Evolutionary conservation across 2,113 vertebrate species (phyloP), one percentile per base, ranked within the genome.

Genomic region (Ibidorhyncha struthersii): DNA sequence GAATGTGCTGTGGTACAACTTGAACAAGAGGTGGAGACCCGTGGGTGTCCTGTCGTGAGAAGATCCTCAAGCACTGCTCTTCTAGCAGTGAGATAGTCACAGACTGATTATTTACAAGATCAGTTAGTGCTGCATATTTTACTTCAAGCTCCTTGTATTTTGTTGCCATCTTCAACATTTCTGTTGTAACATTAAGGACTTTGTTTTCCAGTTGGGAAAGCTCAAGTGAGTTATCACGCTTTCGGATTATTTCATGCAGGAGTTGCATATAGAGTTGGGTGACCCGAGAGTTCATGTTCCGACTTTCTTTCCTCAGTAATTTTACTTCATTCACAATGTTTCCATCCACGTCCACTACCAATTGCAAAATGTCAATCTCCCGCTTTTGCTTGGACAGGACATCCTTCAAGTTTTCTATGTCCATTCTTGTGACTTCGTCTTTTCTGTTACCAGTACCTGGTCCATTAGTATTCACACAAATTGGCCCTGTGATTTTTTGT

Each of bases 231-330:
- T 99, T 99, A 96, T 99, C 99, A 23, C 99, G 98, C 88, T 99
- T 99, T 29, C 99, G 99, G 80, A 99, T 99, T 53, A 99, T 99
- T 98, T 99, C 99, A 19, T 99, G 99, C 90, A 99, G 83, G 86
- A 99, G 99, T 72, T 99, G 99, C 99, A 99, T 99, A 27, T 99
- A 99, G 88, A 99, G 99, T 22, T 99, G 99, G 16, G 99, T 99
- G 38, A 99, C 99, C 1, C 99, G 98, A 1, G 99, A 99, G 98
- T 99, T 99, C 99, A 99, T 99, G 97, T 99, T 99, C 3, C 99
- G 98, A 70, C 99, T 99, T 96, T 99, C 99, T 82, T 99, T 99
- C 89, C 99, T 98, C 96, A 99, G 98, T 72, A 99, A 96, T 97
- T 99, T 99, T 58, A 99, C 99, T 98, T 99, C 99, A 6, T 99